Conservation (phyloP, 2,888 invertebrate genomes). For the Pristionchus exspectatus region DNA sequence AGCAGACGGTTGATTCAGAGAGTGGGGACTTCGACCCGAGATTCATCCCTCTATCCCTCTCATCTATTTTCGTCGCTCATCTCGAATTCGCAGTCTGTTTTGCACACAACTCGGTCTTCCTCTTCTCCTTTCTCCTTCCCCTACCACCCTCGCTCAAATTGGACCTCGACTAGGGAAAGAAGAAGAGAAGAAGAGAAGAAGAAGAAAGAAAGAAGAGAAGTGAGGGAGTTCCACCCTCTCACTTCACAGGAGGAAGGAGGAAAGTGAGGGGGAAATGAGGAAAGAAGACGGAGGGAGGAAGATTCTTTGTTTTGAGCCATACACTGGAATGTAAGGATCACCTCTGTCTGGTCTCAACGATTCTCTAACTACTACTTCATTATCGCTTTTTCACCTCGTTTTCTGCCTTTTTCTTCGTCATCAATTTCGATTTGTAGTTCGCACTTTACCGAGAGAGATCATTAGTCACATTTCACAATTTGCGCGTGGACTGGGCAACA, state of each 20-base stretch:
- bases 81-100: not conserved
- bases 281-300: not conserved
- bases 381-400: not conserved
- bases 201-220: constrained; percentile 3
- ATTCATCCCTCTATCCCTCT: not conserved
- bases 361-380: not conserved
- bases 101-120: not conserved
- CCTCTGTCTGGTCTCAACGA: not conserved
- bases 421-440: not conserved
- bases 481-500: not conserved
- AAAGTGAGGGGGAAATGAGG: not conserved
- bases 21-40: not conserved
- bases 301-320: not conserved
- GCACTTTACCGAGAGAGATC: not conserved
- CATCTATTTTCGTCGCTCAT: not conserved
- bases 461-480: constrained; percentile 9
- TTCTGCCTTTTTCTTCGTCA: not conserved
- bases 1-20: constrained; percentile 6
- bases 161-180: not conserved
- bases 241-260: not conserved
- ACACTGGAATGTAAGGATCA: not conserved
- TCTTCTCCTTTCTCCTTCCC: not conserved
- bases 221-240: constrained; percentile 18
- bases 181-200: constrained; percentile 5
- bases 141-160: constrained; percentile 34